Conservation (phyloP, 2,888 invertebrate genomes). For the Ormyrus labotus region DNA sequence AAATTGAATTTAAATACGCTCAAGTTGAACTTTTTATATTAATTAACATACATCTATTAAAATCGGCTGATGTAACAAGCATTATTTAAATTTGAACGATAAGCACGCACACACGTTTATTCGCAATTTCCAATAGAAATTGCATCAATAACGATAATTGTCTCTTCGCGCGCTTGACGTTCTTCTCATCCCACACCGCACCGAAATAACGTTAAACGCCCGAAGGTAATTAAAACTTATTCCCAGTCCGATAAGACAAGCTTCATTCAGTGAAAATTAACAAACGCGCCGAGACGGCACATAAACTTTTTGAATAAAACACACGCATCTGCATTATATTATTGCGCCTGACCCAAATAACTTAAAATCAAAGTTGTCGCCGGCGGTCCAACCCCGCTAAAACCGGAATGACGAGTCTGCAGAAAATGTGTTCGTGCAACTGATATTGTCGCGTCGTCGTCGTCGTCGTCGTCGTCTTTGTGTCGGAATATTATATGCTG, state of each 20-base stretch:
- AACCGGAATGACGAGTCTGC: neutral
- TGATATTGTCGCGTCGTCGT: conserved; percentile 1
- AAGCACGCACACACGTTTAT: too few species aligned
- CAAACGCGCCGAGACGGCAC: neutral
- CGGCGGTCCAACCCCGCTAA: neutral
- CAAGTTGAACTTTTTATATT: too few species aligned
- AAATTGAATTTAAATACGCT: too few species aligned
- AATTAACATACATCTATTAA: too few species aligned
- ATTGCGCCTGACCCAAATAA: conserved; percentile 35
- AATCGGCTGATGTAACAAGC: neutral
- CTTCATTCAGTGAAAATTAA: neutral
- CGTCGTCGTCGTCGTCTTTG: neutral
- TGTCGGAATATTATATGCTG: too few species aligned
- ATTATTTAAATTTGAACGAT: neutral
- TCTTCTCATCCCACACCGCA: neutral
- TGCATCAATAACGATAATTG: too few species aligned
- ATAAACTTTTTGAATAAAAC: conserved; percentile 7
- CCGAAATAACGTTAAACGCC: neutral
- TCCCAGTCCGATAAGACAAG: conserved; percentile 26
- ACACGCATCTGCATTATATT: conserved; percentile 22
- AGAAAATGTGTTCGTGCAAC: neutral
- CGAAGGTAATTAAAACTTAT: conserved; percentile 25
- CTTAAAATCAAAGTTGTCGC: conserved; percentile 10
- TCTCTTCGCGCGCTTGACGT: neutral
- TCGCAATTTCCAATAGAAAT: too few species aligned